A percentile compares a stretch with the other conserved stretches of the same genome.
Evolutionary conservation across 2,888 invertebrate species (phyloP).

Genomic region (Nomada ruficornis): DNA sequence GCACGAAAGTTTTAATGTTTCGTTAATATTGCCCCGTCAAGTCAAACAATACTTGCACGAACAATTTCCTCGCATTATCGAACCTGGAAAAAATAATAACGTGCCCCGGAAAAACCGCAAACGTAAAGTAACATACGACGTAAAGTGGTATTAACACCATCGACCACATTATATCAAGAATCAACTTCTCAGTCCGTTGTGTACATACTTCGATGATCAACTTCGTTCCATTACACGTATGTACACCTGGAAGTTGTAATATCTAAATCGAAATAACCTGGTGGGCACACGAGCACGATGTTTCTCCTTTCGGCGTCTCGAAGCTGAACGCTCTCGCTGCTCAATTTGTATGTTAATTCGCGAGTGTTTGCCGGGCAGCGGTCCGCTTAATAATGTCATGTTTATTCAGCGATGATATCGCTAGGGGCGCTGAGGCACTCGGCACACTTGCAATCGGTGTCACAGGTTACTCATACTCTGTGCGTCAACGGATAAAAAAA

Average conservation of each 20-base stretch:
- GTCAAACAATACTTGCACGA: too few relatives aligned
- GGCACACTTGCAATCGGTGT: slow-evolving; percentile 75
- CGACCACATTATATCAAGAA: neutral
- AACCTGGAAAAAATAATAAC: too few relatives aligned
- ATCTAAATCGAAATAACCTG: slow-evolving; percentile 66
- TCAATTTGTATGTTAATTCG: slow-evolving; percentile 84
- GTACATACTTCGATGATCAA: neutral
- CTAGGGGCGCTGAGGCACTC: slow-evolving; percentile 76
- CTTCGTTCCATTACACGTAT: neutral
- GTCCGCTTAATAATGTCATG: slow-evolving; percentile 84
- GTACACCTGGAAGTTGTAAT: slow-evolving; percentile 38
- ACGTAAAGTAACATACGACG: too few relatives aligned
- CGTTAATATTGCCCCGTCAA: too few relatives aligned
- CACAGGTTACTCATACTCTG: slow-evolving; percentile 61
- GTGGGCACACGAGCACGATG: slow-evolving; percentile 59
- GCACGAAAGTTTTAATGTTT: too few relatives aligned
- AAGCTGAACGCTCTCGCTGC: slow-evolving; percentile 76
- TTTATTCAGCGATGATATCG: slow-evolving; percentile 84
- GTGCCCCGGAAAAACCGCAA: too few relatives aligned
- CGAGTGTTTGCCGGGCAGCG: slow-evolving; percentile 82
- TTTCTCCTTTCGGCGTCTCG: slow-evolving; percentile 72
- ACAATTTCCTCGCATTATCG: too few relatives aligned
- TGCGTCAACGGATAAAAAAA: slow-evolving; percentile 36
- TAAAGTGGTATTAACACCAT: too few relatives aligned
- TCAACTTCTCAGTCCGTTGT: neutral